phyloP scores from a whole-genome alignment of 1,140 invertebrate species.

The Drosophila pseudoobscura region DNA sequence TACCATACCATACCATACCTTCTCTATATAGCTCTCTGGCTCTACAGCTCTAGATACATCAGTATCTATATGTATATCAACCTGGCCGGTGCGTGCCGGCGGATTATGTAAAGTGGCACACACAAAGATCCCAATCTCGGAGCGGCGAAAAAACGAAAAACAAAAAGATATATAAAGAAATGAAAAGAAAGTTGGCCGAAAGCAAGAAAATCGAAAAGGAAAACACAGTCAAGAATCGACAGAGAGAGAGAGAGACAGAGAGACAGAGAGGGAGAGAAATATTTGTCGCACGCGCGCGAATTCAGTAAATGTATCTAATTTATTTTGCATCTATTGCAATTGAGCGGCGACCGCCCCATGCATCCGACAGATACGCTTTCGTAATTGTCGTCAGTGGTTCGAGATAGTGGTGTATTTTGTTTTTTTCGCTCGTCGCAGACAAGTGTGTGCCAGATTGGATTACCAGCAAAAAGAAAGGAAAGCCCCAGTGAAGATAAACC shows the following conservation, averaged over 20 bases:
- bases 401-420: constrained; percentile 11
- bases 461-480: constrained; percentile 28
- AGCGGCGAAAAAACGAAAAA: constrained; percentile 33
- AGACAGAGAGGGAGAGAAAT: constrained; percentile 4
- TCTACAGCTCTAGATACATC: too few species aligned
- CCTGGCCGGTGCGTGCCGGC: constrained; percentile 56
- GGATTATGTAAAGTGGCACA: constrained; percentile 79
- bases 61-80: constrained; percentile 18
- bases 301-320: constrained; percentile 72
- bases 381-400: constrained; percentile 53
- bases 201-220: constrained; percentile 25
- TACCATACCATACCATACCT: constrained; percentile 7
- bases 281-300: constrained; percentile 44
- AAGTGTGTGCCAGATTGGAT: constrained; percentile 44
- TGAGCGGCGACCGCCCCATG: constrained; percentile 50
- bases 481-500: constrained; percentile 14
- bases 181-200: constrained; percentile 13
- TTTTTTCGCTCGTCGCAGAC: constrained; percentile 22
- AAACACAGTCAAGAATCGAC: constrained; percentile 2
- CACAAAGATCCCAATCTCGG: constrained; percentile 9
- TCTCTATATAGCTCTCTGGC: constrained; percentile 3
- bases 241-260: constrained; percentile 3
- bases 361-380: constrained; percentile 61
- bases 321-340: constrained; percentile 79
- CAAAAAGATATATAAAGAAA: neutral